Evolutionary conservation across 2,888 invertebrate genomes (phyloP), one percentile per base, ranked within the genome.

Genomic region (Thelaira solivaga): DNA sequence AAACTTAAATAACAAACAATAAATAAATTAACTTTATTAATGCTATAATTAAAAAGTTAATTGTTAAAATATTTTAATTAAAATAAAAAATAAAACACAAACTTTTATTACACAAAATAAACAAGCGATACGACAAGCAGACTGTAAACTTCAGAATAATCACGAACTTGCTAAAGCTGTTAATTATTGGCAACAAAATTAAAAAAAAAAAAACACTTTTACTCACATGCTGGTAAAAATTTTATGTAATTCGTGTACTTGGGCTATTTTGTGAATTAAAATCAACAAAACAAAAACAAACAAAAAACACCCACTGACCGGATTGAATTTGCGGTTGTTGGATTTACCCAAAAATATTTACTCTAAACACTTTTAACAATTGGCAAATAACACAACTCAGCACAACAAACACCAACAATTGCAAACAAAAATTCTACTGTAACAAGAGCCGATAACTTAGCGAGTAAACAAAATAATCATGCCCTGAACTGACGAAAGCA

Each of bases 21-120:
- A 57, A 73, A 73, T 67, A 74, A 67, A 43, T 67, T 67, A 51
- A 61, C 51, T 51, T 20, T 36, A 20, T 74, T 43, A 36, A 61
- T 41, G 51, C 36, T 24, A 41, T 73, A 36, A 74, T 74, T 74
- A 67, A 36, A 67, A 74, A 74, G 73, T 67, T 74, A 41, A 51
- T 74, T 59, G 67, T 67, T 51, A 61, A 59, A 59, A 26, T 57
- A 7, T 64, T 53, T 39, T 5, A 39, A 1, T 26, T 16, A 65
- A 55, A 31, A 22, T 55, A 65, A 51, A 26, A 5, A 67, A 67
- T 36, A 16, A 74, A 74, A 67, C 49, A 29, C 13, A 43, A 59
- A 43, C 8, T 43, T 59, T 57, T 55, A 65, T 62, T 34, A 59
- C 43, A 65, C 13, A 49, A 45, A 36, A 61, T 34, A 2, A 43